These are phyloP conservation scores for Hozukius guyotensis DNA, from an alignment of 2,797 vertebrate genomes.

Conservation along the genomic window DNA sequence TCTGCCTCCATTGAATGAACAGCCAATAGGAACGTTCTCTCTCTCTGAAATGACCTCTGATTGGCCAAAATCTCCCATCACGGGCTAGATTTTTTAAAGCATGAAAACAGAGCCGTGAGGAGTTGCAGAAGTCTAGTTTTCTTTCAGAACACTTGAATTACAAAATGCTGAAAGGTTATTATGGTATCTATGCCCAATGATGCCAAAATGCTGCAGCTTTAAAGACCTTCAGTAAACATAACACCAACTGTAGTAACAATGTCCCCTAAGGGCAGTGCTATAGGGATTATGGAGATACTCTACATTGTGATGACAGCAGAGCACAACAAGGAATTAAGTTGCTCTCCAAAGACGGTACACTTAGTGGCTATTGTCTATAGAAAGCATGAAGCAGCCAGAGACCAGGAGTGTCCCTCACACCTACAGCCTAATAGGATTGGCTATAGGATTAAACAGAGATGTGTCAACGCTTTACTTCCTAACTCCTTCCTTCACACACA, in stretches of 20 bases:
- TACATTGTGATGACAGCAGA: not conserved
- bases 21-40: no score
- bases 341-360: not conserved
- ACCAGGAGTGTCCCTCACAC: constrained; percentile 34
- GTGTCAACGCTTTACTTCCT: constrained; percentile 49
- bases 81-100: no score
- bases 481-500: constrained; percentile 1
- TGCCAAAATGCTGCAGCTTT: not conserved
- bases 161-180: no score
- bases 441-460: constrained; percentile 68
- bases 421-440: constrained; percentile 71
- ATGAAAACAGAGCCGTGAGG: no score
- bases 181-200: no score
- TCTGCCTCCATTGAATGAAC: no score
- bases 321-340: constrained; percentile 3
- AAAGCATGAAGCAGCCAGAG: constrained; percentile 30
- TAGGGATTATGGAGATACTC: not conserved
- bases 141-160: no score
- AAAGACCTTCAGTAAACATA: not conserved
- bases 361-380: constrained; percentile 30
- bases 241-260: not conserved
- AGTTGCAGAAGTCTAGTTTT: no score
- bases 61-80: no score
- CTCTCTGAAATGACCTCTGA: no score
- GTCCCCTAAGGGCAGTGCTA: not conserved